Conservation (phyloP, 2,797 vertebrate genomes). For the Oreortyx pictus region DNA sequence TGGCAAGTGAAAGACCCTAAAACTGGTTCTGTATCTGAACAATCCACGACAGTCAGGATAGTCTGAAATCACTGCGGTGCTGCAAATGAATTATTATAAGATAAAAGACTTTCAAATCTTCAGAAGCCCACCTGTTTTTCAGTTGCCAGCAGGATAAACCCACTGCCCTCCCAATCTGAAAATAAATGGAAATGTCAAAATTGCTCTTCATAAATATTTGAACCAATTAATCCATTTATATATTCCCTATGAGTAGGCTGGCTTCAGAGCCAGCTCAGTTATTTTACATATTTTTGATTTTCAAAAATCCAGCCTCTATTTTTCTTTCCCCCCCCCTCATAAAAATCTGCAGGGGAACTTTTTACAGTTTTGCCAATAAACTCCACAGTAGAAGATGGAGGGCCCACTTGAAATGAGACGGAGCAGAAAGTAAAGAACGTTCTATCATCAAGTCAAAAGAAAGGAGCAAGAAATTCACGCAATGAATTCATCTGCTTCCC, state of each 20-base stretch:
- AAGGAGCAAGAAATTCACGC: not conserved
- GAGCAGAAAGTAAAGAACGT: not conserved
- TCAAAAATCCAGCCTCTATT: not conserved
- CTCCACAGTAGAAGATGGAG: not conserved
- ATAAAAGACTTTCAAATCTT: not conserved
- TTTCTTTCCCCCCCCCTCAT: not conserved
- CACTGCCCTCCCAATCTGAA: not conserved
- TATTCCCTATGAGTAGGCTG: not conserved
- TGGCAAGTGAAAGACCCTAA: not conserved
- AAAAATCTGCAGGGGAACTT: not conserved
- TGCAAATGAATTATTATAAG: not conserved
- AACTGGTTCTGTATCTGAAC: not conserved
- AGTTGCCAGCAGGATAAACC: not conserved
- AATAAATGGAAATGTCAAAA: not conserved
- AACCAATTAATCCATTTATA: not conserved
- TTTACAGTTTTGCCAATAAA: not conserved
- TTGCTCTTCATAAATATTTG: not conserved
- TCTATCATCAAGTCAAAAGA: not conserved
- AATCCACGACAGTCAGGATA: not conserved
- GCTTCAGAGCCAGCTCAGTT: not conserved
- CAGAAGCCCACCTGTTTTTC: not conserved
- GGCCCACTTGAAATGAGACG: not conserved
- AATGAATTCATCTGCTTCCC: not conserved
- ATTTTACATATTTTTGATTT: not conserved
- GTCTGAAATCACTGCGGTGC: not conserved